Evolutionary conservation across 2,888 invertebrate species (phyloP).

Genomic region (Drosophila anceps): DNA sequence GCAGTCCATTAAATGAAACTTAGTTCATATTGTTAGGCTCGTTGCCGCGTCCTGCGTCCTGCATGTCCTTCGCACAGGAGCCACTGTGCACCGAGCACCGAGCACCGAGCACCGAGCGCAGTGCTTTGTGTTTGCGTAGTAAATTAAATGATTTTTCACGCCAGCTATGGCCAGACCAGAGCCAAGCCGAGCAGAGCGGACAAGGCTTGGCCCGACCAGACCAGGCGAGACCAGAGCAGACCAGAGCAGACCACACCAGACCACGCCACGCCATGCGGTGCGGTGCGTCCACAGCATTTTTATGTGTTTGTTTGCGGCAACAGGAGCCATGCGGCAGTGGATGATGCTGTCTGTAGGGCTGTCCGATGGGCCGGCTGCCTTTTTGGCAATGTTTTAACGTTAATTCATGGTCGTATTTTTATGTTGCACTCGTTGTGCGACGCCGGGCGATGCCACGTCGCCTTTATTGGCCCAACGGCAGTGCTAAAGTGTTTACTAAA

Average conservation of each 20-base stretch:
- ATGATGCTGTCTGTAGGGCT: slow-evolving; percentile 7
- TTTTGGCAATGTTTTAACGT: slow-evolving; percentile 81
- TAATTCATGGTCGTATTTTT: slow-evolving; percentile 83
- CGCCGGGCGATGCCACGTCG: slow-evolving; percentile 52
- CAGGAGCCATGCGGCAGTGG: slow-evolving; percentile 23
- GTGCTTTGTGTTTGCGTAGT: slow-evolving; percentile 64
- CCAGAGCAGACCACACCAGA: too few relatives aligned
- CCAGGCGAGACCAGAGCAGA: too few relatives aligned
- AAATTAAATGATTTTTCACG: slow-evolving; percentile 81
- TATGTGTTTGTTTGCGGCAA: slow-evolving; percentile 76
- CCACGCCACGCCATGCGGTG: slow-evolving; percentile 43
- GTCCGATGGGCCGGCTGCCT: slow-evolving; percentile 37
- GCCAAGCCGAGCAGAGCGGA: too few relatives aligned
- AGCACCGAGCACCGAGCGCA: not conserved
- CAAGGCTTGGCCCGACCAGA: too few relatives aligned
- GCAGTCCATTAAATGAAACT: slow-evolving; percentile 81
- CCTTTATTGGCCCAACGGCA: slow-evolving; percentile 61
- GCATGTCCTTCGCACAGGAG: slow-evolving; percentile 16
- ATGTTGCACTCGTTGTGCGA: slow-evolving; percentile 74
- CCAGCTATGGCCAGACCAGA: slow-evolving; percentile 44
- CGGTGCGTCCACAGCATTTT: slow-evolving; percentile 73
- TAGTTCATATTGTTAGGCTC: slow-evolving; percentile 73
- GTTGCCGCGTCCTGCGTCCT: slow-evolving; percentile 25
- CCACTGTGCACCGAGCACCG: too few relatives aligned
- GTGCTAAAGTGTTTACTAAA: slow-evolving; percentile 75